Evolutionary conservation across 2,797 vertebrate species (phyloP).

Genomic region (Pangasius djambal): DNA sequence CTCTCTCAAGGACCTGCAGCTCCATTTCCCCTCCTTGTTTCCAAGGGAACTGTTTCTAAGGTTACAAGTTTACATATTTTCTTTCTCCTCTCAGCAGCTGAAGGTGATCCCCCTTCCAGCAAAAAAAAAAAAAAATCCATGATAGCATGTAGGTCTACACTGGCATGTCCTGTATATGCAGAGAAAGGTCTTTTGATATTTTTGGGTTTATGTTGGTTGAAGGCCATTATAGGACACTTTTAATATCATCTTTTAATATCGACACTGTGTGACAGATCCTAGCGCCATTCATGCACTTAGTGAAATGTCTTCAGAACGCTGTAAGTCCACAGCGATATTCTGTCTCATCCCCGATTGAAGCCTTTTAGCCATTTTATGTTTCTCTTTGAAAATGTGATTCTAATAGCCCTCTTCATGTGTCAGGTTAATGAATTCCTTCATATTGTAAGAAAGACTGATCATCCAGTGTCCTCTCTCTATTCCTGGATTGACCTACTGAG

Average conservation of each 20-base stretch:
- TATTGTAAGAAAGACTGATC: neutral
- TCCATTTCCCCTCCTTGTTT: constrained; percentile 59
- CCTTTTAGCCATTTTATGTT: constrained; percentile 44
- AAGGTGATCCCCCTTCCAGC: constrained; percentile 45
- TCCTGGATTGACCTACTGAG: constrained; percentile 36
- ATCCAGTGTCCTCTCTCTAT: constrained; percentile 24
- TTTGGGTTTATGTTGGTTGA: constrained; percentile 31
- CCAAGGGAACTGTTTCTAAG: constrained; percentile 68
- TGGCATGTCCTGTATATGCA: neutral
- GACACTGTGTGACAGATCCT: constrained; percentile 23
- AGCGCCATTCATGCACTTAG: constrained; percentile 4
- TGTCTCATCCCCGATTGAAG: constrained; percentile 17
- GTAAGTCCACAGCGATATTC: neutral
- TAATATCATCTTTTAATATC: constrained; percentile 19
- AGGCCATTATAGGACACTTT: constrained; percentile 30
- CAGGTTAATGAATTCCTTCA: constrained; percentile 54
- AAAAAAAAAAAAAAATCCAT: constrained; percentile 25
- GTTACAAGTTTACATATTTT: constrained; percentile 63
- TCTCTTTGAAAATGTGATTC: constrained; percentile 48
- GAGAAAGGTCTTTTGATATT: constrained; percentile 38
- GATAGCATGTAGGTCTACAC: constrained; percentile 34
- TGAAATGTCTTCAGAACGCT: constrained; percentile 32
- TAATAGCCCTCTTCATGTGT: constrained; percentile 54
- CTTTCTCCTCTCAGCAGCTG: constrained; percentile 35
- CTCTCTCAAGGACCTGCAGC: constrained; percentile 44